A percentile compares a stretch with the other conserved stretches of the same genome.
phyloP scores from a whole-genome alignment of 2,797 vertebrate species.

The Spheniscus humboldti region DNA sequence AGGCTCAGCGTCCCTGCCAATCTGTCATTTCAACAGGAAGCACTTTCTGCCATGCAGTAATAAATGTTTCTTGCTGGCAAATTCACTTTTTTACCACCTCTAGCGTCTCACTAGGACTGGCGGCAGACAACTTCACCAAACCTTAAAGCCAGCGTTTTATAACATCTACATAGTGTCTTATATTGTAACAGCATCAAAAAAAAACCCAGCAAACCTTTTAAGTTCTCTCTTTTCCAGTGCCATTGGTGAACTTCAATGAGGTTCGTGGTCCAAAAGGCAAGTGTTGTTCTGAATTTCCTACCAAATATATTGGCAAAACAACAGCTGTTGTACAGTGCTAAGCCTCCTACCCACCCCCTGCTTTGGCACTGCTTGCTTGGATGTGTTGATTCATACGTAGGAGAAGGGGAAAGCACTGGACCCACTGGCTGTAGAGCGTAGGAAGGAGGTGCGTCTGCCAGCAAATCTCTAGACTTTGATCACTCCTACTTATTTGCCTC shows the following conservation, averaged over 20 bases:
- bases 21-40: conserved; percentile 10
- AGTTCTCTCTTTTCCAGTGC: background rate
- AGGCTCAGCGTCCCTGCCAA: background rate
- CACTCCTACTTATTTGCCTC: conserved; percentile 58
- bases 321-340: conserved; percentile 29
- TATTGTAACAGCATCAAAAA: background rate
- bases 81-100: conserved; percentile 9
- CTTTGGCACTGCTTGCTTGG: background rate
- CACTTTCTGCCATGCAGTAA: background rate
- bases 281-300: conserved; percentile 22
- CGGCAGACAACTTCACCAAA: background rate
- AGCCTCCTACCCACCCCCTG: conserved; percentile 38
- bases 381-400: conserved; percentile 51
- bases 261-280: background rate
- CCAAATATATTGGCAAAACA: conserved; percentile 39
- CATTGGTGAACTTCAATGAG: conserved; percentile 8
- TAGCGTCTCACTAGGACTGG: background rate
- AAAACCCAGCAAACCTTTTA: background rate
- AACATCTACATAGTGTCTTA: background rate
- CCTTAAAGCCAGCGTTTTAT: background rate
- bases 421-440: conserved; percentile 44
- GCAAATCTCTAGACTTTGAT: conserved; percentile 59
- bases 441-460: conserved; percentile 52
- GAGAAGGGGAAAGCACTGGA: conserved; percentile 59
- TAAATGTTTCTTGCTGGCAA: conserved; percentile 20